Base-by-base conservation (phyloP, 2,888 invertebrate genomes). In the Trachelus tabidus region DNA sequence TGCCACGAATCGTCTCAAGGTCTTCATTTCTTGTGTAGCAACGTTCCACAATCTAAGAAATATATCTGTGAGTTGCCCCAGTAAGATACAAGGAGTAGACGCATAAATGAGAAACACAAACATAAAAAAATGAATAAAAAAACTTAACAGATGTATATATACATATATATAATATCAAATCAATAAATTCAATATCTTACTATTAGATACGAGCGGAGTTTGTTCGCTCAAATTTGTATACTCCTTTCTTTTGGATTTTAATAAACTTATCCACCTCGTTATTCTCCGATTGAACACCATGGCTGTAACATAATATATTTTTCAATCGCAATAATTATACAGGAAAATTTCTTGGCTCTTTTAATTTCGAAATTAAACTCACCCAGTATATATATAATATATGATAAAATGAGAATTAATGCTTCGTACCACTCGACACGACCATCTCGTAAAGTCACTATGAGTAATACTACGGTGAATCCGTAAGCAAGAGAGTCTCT, bases 361-460 rank as follows among this genome's bases (percentile, higher is more conserved):
- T 23, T 23, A 9, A 56, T 56, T 56, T 56, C 9, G 23, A 56
- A 56, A 23, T 56, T 56, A 23, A 9, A 92, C 92, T 92, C 92
- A 96, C 96, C 94, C 82, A 94, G 88, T 84, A 96, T 95, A 87
- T 96, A 97, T 68, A 95, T 88, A 77, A 93, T 92, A 90, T 97
- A 97, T 89, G 95, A 93, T 34, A 94, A 90, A 23, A 97, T 94
- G 81, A 97, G 93, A 73, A 95, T 91, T 68, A 95, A 89, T 11
- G 96, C 96, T 92, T 97, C 96, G 89, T 95, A 95, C 95, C 96
- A 95, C 89, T 95, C 94, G 82, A 97, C 93, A 86, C 92, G 93
- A 86, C 95, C 95, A 87, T 97, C 97, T 68, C 94, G 92, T 69
- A 97, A 92, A 15, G 95, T 94, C 75, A 94, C 89, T 82, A 96